Conservation (phyloP, 2,888 invertebrate species). For the Stenotaenia linearis region DNA sequence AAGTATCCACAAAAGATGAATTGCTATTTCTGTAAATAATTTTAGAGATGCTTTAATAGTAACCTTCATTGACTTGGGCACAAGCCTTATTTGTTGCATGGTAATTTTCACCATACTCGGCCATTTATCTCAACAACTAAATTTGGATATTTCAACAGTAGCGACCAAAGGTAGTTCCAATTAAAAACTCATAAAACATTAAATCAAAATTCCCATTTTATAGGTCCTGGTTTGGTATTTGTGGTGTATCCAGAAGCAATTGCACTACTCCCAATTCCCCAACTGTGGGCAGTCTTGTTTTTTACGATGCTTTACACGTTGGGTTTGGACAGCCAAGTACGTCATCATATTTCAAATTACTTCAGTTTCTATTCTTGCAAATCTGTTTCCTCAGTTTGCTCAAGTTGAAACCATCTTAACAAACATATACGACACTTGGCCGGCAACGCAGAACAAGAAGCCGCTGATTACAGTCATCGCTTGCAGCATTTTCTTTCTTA, state of each 20-base stretch:
- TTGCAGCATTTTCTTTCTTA: slow-evolving; percentile 41
- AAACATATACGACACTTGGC: slow-evolving; percentile 47
- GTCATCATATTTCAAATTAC: background rate
- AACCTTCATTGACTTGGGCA: slow-evolving; percentile 62
- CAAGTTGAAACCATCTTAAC: slow-evolving; percentile 46
- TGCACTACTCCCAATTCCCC: slow-evolving; percentile 63
- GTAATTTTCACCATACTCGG: slow-evolving; percentile 73
- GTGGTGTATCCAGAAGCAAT: slow-evolving; percentile 71
- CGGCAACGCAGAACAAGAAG: slow-evolving; percentile 44
- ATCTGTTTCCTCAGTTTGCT: slow-evolving; percentile 43
- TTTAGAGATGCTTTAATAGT: slow-evolving; percentile 64
- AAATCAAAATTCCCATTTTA: background rate
- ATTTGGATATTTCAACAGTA: slow-evolving; percentile 44
- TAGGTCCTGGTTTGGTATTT: slow-evolving; percentile 67
- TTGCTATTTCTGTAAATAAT: background rate
- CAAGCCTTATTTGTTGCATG: slow-evolving; percentile 70
- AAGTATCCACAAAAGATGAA: background rate
- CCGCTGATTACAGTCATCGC: slow-evolving; percentile 38
- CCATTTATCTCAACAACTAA: slow-evolving; percentile 52
- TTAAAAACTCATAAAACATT: background rate
- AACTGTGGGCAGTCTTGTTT: slow-evolving; percentile 44
- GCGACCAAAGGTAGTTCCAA: slow-evolving; percentile 45
- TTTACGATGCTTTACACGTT: slow-evolving; percentile 41
- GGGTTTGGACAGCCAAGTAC: slow-evolving; percentile 41
- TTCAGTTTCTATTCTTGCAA: background rate